These are phyloP conservation scores for Drosophila ohnishii DNA, from an alignment of 1,140 invertebrate species.

Conservation along the genomic window DNA sequence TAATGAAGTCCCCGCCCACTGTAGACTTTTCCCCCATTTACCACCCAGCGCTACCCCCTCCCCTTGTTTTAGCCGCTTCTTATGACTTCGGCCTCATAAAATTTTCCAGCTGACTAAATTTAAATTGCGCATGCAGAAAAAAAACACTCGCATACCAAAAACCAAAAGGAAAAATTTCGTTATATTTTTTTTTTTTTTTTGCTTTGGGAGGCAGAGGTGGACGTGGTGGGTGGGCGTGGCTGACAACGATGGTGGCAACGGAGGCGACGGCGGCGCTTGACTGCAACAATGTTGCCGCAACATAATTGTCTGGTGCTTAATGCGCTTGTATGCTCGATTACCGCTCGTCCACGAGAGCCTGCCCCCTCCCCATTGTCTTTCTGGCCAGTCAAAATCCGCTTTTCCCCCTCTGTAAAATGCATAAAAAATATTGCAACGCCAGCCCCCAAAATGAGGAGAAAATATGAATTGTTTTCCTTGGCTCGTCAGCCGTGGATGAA, in stretches of 20 bases:
- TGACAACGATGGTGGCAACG: constrained; percentile 12
- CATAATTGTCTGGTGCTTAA: constrained; percentile 63
- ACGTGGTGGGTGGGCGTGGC: constrained; percentile 25
- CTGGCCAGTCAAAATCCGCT: constrained; percentile 12
- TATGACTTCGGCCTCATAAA: constrained; percentile 36
- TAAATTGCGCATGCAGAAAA: constrained; percentile 66
- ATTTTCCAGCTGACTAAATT: constrained; percentile 68
- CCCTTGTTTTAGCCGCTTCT: constrained; percentile 12
- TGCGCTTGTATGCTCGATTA: constrained; percentile 62
- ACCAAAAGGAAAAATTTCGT: constrained; percentile 15
- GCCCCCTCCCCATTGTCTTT: background rate
- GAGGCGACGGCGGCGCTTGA: constrained; percentile 27
- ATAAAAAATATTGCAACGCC: constrained; percentile 36
- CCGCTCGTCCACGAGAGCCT: constrained; percentile 24
- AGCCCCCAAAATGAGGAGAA: constrained; percentile 43
- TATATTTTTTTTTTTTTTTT: background rate
- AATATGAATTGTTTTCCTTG: constrained; percentile 50
- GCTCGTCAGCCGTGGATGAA: constrained; percentile 11
- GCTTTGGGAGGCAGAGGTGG: constrained; percentile 17
- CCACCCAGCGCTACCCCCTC: background rate
- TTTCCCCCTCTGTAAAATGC: constrained; percentile 3
- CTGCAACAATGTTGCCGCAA: constrained; percentile 61
- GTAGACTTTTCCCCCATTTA: constrained; percentile 6
- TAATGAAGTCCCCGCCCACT: constrained; percentile 25
- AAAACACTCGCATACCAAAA: constrained; percentile 14